phyloP scores from a whole-genome alignment of 2,113 vertebrate genomes.

The Mirza zaza region DNA sequence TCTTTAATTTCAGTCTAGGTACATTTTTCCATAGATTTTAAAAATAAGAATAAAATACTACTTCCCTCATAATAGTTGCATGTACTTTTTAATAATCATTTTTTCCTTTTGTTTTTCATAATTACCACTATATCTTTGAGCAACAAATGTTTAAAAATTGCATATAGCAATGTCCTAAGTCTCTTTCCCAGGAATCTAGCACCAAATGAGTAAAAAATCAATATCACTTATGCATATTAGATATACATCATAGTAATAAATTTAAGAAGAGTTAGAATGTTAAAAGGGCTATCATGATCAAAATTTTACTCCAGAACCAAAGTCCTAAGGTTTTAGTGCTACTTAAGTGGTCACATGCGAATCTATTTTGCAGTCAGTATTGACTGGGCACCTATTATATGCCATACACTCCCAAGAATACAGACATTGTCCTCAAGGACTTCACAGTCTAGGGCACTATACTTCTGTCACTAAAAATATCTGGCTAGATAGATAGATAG shows the following conservation, averaged over 20 bases:
- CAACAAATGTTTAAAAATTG: neutral
- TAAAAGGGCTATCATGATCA: neutral
- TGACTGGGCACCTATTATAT: neutral
- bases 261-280: neutral
- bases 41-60: neutral
- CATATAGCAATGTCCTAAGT: neutral
- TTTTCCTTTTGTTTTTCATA: neutral
- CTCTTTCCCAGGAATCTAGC: slow-evolving; percentile 12
- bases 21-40: slow-evolving; percentile 32
- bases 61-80: neutral
- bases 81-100: neutral
- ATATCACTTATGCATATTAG: neutral
- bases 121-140: neutral
- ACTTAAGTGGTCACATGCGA: neutral
- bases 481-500: neutral
- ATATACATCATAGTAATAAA: neutral
- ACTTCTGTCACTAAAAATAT: neutral
- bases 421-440: neutral
- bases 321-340: neutral
- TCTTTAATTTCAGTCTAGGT: neutral
- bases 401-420: neutral
- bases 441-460: neutral
- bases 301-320: neutral
- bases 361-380: neutral
- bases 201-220: neutral